Conservation (phyloP, 1,140 invertebrate genomes). For the Cylas formicarius region DNA sequence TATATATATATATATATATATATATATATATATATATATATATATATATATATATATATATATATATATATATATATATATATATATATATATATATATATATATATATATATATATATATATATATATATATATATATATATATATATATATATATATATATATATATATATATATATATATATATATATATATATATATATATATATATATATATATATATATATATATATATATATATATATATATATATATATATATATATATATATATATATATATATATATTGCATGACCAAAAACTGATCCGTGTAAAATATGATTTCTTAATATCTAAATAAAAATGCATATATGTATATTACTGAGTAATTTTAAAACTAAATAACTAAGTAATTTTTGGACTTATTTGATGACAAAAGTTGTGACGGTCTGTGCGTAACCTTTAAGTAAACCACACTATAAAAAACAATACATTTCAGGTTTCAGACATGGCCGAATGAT, state of each 20-base stretch:
- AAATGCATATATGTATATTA: conserved; percentile 9
- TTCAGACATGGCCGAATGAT: too few species aligned
- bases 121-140: conserved; percentile 7
- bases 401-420: too few species aligned
- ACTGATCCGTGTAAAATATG: too few species aligned
- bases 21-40: conserved; percentile 6
- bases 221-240: conserved; percentile 7
- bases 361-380: too few species aligned
- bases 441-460: too few species aligned
- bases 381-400: too few species aligned
- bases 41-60: conserved; percentile 7
- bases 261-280: conserved; percentile 7
- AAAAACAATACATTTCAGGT: too few species aligned
- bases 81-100: conserved; percentile 5
- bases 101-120: conserved; percentile 7
- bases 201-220: conserved; percentile 7
- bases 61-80: conserved; percentile 5
- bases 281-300: too few species aligned
- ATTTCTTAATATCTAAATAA: conserved; percentile 2
- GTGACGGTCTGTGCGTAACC: too few species aligned
- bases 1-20: conserved; percentile 6
- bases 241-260: conserved; percentile 7
- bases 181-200: conserved; percentile 7
- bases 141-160: conserved; percentile 6
- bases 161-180: conserved; percentile 7